These are phyloP conservation scores for Malurus elegans DNA, from an alignment of 2,113 vertebrate species.

Conservation along the genomic window DNA sequence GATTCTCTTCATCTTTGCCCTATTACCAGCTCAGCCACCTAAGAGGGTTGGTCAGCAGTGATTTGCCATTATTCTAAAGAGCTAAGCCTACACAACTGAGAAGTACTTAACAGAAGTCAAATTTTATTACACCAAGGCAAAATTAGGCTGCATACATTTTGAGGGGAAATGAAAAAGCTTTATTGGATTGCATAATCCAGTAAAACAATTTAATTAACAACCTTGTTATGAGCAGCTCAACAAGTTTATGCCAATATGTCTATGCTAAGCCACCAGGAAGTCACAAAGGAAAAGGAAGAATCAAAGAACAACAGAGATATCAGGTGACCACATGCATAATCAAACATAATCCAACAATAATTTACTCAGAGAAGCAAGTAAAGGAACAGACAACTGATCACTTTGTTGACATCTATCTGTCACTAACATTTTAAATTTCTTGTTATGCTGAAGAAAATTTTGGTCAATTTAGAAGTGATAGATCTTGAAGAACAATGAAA, in stretches of 20 bases:
- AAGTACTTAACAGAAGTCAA: not conserved
- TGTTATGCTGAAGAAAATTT: not conserved
- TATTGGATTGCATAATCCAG: not conserved
- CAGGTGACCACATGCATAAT: not conserved
- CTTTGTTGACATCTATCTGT: not conserved
- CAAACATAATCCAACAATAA: not conserved
- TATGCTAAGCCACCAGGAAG: not conserved
- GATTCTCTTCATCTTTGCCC: not conserved
- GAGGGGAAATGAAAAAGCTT: accelerated
- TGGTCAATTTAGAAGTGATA: not conserved
- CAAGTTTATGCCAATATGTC: not conserved
- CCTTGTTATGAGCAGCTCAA: not conserved
- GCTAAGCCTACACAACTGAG: not conserved
- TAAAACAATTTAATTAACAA: not conserved
- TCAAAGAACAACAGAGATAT: not conserved
- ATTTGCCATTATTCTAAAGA: not conserved
- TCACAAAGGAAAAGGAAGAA: not conserved
- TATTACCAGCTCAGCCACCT: not conserved
- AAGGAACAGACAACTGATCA: not conserved
- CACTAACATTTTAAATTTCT: not conserved
- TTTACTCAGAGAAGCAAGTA: not conserved
- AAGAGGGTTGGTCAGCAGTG: not conserved
- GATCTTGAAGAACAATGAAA: not conserved
- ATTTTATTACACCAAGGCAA: not conserved
- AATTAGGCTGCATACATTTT: not conserved